Evolutionary conservation across 2,888 invertebrate genomes (phyloP).

Genomic region (Marasmarcha lunaedactyla): DNA sequence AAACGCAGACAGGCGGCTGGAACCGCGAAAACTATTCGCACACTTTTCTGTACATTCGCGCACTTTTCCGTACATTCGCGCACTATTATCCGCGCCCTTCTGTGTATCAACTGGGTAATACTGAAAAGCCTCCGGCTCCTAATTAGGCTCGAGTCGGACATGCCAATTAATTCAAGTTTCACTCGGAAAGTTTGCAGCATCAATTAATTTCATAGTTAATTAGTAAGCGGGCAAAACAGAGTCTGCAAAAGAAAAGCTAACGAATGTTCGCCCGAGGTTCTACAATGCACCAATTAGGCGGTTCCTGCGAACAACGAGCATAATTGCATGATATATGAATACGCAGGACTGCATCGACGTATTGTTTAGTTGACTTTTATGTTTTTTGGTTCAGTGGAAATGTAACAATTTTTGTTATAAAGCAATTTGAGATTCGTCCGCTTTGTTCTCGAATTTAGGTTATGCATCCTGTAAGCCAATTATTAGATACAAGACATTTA

Average conservation of each 20-base stretch:
- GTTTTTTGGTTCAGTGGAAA: too few relatives aligned
- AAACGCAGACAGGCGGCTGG: conserved; percentile 4
- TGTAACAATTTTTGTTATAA: too few relatives aligned
- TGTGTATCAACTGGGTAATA: conserved; percentile 58
- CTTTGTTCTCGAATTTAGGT: too few relatives aligned
- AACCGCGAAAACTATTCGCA: conserved; percentile 23
- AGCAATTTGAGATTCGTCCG: conserved; percentile 2
- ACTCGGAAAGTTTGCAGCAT: conserved; percentile 69
- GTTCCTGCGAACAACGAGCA: neutral
- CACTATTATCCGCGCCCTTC: conserved; percentile 64
- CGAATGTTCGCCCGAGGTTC: conserved; percentile 50
- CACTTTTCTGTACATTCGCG: conserved; percentile 23
- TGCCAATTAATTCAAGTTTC: conserved; percentile 71
- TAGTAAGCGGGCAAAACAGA: conserved; percentile 63
- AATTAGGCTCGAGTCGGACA: conserved; percentile 70
- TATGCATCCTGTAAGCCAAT: too few relatives aligned
- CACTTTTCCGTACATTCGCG: conserved; percentile 11
- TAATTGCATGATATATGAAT: neutral
- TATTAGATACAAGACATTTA: too few relatives aligned
- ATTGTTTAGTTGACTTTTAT: neutral
- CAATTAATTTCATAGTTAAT: conserved; percentile 72
- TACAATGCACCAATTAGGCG: conserved; percentile 56
- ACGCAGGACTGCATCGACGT: too few relatives aligned
- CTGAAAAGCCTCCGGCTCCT: conserved; percentile 68
- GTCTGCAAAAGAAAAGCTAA: conserved; percentile 60